These are phyloP conservation scores for Amblyjoppa proteus DNA, from an alignment of 2,888 invertebrate genomes.

Conservation along the genomic window DNA sequence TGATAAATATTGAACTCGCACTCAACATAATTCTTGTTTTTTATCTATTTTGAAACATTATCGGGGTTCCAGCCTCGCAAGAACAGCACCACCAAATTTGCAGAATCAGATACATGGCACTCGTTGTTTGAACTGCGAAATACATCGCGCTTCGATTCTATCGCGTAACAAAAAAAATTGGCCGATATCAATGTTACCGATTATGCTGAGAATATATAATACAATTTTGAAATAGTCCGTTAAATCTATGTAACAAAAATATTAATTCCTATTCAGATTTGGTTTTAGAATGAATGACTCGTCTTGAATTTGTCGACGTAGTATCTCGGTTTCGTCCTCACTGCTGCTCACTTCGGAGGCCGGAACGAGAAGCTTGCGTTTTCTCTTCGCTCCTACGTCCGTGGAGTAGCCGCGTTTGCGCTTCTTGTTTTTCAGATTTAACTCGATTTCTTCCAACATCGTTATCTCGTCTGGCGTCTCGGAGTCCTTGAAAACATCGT, in stretches of 20 bases:
- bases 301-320: slow-evolving; percentile 75
- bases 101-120: not conserved
- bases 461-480: slow-evolving; percentile 61
- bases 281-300: slow-evolving; percentile 70
- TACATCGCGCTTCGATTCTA: not conserved
- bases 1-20: slow-evolving; percentile 13
- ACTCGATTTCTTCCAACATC: slow-evolving; percentile 73
- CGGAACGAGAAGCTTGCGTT: slow-evolving; percentile 54
- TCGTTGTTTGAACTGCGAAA: not conserved
- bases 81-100: slow-evolving; percentile 1
- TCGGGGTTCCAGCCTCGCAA: slow-evolving; percentile 35
- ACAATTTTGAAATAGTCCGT: not conserved
- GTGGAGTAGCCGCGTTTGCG: slow-evolving; percentile 69
- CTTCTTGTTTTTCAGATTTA: slow-evolving; percentile 65
- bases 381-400: slow-evolving; percentile 52
- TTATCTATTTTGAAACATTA: not conserved
- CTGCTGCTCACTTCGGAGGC: slow-evolving; percentile 73
- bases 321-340: slow-evolving; percentile 78
- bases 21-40: not conserved
- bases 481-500: slow-evolving; percentile 48
- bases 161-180: slow-evolving; percentile 39
- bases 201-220: not conserved
- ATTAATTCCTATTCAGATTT: slow-evolving; percentile 1
- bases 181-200: not conserved
- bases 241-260: slow-evolving; percentile 22